phyloP scores from a whole-genome alignment of 2,888 invertebrate species.

The Chesias legatella region DNA sequence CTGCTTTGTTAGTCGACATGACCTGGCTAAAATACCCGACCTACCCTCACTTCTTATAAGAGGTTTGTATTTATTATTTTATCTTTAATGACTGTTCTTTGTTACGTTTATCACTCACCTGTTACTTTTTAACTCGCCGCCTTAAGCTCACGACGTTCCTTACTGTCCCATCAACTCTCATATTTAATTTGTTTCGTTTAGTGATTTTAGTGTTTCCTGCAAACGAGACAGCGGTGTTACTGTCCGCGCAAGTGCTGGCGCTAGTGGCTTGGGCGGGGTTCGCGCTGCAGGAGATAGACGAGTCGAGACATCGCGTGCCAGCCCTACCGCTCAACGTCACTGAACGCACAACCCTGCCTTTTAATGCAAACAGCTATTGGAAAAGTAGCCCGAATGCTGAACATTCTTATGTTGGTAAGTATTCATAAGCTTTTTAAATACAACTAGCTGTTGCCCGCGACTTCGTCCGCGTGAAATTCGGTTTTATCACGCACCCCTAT shows the following conservation, averaged over 20 bases:
- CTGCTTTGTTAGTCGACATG: conserved; percentile 56
- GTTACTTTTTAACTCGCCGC: too few relatives aligned
- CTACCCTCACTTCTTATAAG: conserved; percentile 56
- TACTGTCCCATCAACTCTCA: too few relatives aligned
- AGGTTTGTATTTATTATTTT: conserved; percentile 40
- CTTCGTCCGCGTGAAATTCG: too few relatives aligned
- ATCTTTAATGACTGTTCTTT: too few relatives aligned
- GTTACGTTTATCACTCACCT: too few relatives aligned
- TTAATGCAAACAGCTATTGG: conserved; percentile 61
- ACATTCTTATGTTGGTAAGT: conserved; percentile 63
- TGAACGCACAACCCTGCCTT: conserved; percentile 51
- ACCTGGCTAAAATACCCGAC: conserved; percentile 57
- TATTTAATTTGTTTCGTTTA: conserved; percentile 36
- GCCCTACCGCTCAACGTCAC: conserved; percentile 58
- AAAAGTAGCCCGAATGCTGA: conserved; percentile 61
- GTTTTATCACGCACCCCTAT: too few relatives aligned
- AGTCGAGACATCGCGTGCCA: conserved; percentile 49
- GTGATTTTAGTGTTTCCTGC: conserved; percentile 69
- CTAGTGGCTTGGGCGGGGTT: conserved; percentile 66
- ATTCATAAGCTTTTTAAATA: too few relatives aligned
- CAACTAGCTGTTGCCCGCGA: too few relatives aligned
- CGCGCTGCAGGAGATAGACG: conserved; percentile 59
- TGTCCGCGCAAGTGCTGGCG: conserved; percentile 59
- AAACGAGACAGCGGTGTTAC: conserved; percentile 56
- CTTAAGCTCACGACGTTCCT: too few relatives aligned